Conservation (phyloP, 2,797 vertebrate species). For the Eidolon dupreanum region DNA sequence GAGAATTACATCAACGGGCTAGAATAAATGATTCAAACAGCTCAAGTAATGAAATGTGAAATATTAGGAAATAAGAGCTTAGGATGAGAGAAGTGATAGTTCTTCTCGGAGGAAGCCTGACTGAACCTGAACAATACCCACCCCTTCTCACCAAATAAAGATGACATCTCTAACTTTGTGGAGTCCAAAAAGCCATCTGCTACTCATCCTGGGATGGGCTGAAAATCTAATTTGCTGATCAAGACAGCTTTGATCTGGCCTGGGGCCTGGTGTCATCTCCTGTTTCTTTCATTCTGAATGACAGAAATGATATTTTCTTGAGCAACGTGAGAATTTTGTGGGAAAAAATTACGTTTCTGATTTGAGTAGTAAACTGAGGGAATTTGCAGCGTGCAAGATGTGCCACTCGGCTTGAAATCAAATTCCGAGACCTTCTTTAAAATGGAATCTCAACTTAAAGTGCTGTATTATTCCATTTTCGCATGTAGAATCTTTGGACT, state of each 20-base stretch:
- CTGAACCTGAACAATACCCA: not conserved
- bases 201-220: not conserved
- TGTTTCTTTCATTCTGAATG: slow-evolving; percentile 58
- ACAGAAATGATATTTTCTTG: slow-evolving; percentile 59
- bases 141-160: not conserved
- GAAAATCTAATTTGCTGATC: slow-evolving; percentile 51
- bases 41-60: slow-evolving; percentile 63
- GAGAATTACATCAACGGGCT: slow-evolving; percentile 43
- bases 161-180: not conserved
- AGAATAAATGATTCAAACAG: slow-evolving; percentile 38
- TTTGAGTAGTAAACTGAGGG: slow-evolving; percentile 51
- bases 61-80: slow-evolving; percentile 54
- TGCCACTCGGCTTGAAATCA: not conserved
- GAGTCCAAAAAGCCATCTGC: slow-evolving; percentile 28
- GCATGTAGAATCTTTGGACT: not conserved
- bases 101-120: slow-evolving; percentile 34
- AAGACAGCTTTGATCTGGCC: slow-evolving; percentile 57
- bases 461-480: not conserved
- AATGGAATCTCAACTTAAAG: not conserved
- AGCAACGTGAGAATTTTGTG: slow-evolving; percentile 41
- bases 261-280: not conserved
- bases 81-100: not conserved
- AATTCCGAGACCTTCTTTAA: not conserved
- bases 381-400: not conserved
- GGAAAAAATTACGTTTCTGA: slow-evolving; percentile 67